Percentiles rank a stretch among this genome's conserved stretches.
phyloP scores from a whole-genome alignment of 2,888 invertebrate genomes.

The Troilus luridus region DNA sequence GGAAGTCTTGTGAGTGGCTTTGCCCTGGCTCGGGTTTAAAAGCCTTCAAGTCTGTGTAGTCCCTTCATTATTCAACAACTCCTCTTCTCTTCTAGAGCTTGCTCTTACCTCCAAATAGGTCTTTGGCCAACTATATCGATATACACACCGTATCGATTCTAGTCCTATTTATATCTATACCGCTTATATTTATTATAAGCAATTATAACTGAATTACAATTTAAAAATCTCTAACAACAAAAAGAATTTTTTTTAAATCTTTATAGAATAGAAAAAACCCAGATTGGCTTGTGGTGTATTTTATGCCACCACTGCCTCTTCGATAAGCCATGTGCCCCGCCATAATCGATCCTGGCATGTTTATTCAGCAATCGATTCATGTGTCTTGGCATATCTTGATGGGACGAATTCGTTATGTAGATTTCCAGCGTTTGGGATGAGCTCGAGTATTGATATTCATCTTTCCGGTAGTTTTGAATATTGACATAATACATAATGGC shows the following conservation, averaged over 20 bases:
- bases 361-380: conserved; percentile 2
- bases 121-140: neutral
- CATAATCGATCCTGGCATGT: conserved; percentile 33
- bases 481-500: too few relatives aligned
- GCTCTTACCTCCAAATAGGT: neutral
- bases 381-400: neutral
- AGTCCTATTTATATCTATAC: neutral
- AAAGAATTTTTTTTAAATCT: neutral
- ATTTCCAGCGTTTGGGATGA: neutral
- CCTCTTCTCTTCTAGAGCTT: neutral
- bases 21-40: neutral
- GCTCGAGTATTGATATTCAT: neutral
- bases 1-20: too few relatives aligned
- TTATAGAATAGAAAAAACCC: neutral
- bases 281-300: neutral
- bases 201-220: neutral
- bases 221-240: neutral
- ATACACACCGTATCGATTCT: neutral
- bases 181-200: neutral
- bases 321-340: neutral
- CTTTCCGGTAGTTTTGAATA: neutral
- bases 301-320: neutral
- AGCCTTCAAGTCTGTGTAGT: neutral
- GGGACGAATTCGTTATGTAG: neutral
- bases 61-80: neutral